Conservation (phyloP, 1,140 invertebrate genomes). For the Drosophila nikananu region DNA sequence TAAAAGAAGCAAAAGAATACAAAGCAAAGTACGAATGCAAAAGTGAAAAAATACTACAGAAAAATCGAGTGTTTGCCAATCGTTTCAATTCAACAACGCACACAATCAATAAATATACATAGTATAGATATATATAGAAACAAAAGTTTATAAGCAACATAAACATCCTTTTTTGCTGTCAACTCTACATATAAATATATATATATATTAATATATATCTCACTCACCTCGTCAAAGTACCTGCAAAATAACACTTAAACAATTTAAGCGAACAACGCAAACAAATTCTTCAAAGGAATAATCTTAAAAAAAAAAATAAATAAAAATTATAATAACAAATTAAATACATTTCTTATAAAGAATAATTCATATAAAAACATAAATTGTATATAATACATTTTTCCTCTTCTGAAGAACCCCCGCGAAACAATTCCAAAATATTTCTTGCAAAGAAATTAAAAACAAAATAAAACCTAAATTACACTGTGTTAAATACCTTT, state of each 20-base stretch:
- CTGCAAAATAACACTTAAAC: conserved; percentile 54
- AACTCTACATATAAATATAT: conserved; percentile 41
- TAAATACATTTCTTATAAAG: conserved; percentile 38
- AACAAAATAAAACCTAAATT: conserved; percentile 7
- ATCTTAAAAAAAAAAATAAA: conserved; percentile 1
- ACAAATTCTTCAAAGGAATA: conserved; percentile 40
- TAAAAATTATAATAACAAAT: conserved; percentile 11
- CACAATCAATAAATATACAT: conserved; percentile 55
- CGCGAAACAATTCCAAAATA: conserved; percentile 29
- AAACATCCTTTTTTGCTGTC: conserved; percentile 59
- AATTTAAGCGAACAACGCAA: conserved; percentile 24
- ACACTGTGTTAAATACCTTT: conserved; percentile 21
- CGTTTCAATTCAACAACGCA: conserved; percentile 59
- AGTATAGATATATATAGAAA: conserved; percentile 33
- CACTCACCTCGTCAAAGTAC: conserved; percentile 78
- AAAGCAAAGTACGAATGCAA: conserved; percentile 7
- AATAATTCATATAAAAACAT: conserved; percentile 6
- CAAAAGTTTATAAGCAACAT: conserved; percentile 42
- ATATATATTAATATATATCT: conserved; percentile 49
- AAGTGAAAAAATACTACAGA: conserved; percentile 30
- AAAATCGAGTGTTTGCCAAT: conserved; percentile 39
- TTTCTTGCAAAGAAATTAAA: conserved; percentile 48
- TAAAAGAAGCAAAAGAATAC: conserved; percentile 4
- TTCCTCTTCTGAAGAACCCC: conserved; percentile 30
- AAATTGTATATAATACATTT: conserved; percentile 30